Conservation (phyloP, 2,113 vertebrate species). For the Crotalus helleri region DNA sequence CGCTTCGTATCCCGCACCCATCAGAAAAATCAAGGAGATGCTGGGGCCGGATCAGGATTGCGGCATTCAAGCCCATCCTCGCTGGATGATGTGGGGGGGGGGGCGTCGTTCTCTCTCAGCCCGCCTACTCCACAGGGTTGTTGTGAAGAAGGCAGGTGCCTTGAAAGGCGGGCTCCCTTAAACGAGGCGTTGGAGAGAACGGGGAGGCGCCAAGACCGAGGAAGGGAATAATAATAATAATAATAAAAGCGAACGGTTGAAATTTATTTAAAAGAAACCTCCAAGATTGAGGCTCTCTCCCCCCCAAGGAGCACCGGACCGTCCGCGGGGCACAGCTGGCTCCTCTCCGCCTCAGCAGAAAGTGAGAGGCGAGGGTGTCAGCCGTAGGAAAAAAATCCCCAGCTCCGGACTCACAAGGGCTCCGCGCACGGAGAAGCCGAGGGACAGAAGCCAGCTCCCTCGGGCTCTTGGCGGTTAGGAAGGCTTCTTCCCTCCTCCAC, state of each 20-base stretch:
- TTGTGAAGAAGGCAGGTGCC: background rate
- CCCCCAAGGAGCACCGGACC: background rate
- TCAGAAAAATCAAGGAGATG: background rate
- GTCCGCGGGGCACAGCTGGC: background rate
- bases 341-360: background rate
- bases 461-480: no score
- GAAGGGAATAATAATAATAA: no score
- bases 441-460: no score
- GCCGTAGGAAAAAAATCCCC: background rate
- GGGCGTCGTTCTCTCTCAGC: background rate
- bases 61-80: background rate
- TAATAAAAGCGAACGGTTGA: background rate
- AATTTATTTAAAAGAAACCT: background rate
- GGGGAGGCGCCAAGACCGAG: background rate
- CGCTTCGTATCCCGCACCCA: background rate
- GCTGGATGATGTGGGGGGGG: background rate
- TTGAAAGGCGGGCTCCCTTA: background rate
- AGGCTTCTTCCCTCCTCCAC: no score
- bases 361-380: background rate
- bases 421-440: background rate
- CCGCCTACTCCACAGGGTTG: background rate
- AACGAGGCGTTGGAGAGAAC: background rate
- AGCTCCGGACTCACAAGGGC: background rate
- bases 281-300: background rate
- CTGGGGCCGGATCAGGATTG: background rate